These are phyloP conservation scores for Hemaris fuciformis DNA, from an alignment of 2,888 invertebrate genomes.

Conservation along the genomic window DNA sequence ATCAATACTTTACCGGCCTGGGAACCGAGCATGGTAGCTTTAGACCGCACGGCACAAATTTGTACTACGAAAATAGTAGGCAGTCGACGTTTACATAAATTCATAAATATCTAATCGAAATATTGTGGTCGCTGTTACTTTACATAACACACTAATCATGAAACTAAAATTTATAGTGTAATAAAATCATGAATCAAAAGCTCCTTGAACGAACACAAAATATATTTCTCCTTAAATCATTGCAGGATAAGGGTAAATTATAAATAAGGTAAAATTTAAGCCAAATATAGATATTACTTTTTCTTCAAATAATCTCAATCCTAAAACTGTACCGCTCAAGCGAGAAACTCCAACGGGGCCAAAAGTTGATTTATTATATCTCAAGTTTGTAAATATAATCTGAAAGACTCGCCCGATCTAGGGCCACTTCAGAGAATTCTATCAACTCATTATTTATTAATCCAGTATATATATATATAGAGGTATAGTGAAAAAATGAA, in stretches of 20 bases:
- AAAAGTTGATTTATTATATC: constrained; percentile 4
- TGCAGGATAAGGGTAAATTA: not conserved
- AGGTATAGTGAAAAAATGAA: not conserved
- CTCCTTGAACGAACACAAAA: too few relatives aligned
- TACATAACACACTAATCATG: too few relatives aligned
- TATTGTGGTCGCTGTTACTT: too few relatives aligned
- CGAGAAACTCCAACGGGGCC: constrained; percentile 16
- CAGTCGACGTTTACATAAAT: too few relatives aligned
- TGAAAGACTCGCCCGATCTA: not conserved
- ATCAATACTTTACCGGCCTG: too few relatives aligned
- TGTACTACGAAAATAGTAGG: too few relatives aligned
- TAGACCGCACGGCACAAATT: too few relatives aligned
- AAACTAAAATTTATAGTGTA: too few relatives aligned
- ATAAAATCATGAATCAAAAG: too few relatives aligned
- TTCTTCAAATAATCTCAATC: not conserved
- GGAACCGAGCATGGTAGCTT: too few relatives aligned
- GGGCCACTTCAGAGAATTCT: not conserved
- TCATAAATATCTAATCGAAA: too few relatives aligned
- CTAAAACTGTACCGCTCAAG: not conserved
- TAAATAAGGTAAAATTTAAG: not conserved
- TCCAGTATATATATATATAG: not conserved
- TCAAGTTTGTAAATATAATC: not conserved
- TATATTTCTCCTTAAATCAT: too few relatives aligned
- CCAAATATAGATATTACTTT: not conserved
- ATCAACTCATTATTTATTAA: not conserved